Base-by-base conservation (phyloP, 2,113 vertebrate genomes). In the Anas platyrhynchos region DNA sequence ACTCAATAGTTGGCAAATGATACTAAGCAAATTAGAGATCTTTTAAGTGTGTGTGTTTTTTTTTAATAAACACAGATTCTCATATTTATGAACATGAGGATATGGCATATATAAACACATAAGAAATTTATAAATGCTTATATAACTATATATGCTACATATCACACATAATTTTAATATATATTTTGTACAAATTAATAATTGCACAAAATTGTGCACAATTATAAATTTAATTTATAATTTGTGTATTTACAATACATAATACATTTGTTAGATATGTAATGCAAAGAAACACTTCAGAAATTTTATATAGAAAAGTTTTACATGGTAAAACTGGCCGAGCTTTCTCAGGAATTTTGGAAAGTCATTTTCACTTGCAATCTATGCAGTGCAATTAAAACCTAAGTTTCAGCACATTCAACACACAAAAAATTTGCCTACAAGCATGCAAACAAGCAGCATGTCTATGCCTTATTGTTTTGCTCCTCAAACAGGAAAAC, bases 401-500 rank as follows among this genome's bases (percentile, higher is more conserved):
- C 36, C 44, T 22, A 52, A 48, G 20, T 36, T 78, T 61, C 75
- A 48, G 22, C 71, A 56, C 82, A 34, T 85, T 61, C 54, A 50
- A 1, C 1, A 0, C 58, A 36, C 48, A 32, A 69, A 54, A 83
- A 18, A 13, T 16, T 73, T 74, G 44, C 63, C 29, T 50, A 2
- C 32, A 68, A 84, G n/a, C 2, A 1, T 62, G 86, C 80, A 63
- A 54, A 76, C 75, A 80, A 77, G 59, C 32, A 71, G 13, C 1
- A 4, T 15, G 46, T 52, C 77, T 52, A 63, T n/a, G 26, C 34
- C 72, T 73, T 66, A 27, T 65, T 76, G 67, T 88, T 93, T 62
- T 25, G 9, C 66, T 69, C 16, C 67, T 91, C 50, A 73, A 50
- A 62, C 72, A 91, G 96, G 94, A 96, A 90, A 62, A 73, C 41